These are phyloP conservation scores for Anarsia innoxiella DNA, from an alignment of 2,888 invertebrate genomes.

Conservation along the genomic window DNA sequence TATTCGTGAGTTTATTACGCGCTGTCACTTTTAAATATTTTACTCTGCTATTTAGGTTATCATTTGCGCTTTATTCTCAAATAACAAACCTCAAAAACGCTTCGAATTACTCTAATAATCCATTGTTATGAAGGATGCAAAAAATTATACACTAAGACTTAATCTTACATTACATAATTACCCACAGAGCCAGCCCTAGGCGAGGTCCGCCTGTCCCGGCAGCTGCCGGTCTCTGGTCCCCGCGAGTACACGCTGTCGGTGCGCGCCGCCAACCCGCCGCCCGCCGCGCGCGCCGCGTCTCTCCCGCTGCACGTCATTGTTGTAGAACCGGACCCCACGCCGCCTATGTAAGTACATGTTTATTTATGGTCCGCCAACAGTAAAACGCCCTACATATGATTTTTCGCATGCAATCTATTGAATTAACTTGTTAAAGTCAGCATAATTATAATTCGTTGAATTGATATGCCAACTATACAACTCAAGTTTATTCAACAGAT, in stretches of 20 bases:
- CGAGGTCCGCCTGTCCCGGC: conserved; percentile 81
- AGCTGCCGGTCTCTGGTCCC: conserved; percentile 80
- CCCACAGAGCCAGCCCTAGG: conserved; percentile 90
- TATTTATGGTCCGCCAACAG: too few species aligned
- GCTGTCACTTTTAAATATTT: not conserved
- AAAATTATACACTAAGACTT: too few species aligned
- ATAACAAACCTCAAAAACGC: not conserved
- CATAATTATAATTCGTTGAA: too few species aligned
- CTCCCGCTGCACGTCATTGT: conserved; percentile 91
- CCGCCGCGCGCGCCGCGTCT: conserved; percentile 76
- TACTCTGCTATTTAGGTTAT: not conserved
- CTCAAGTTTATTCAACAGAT: too few species aligned
- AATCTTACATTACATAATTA: not conserved
- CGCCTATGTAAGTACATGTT: conserved; percentile 81
- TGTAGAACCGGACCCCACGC: conserved; percentile 91
- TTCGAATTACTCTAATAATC: too few species aligned
- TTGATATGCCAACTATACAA: too few species aligned
- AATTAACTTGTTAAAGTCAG: too few species aligned
- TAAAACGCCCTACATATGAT: too few species aligned
- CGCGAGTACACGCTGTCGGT: conserved; percentile 90
- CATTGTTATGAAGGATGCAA: too few species aligned
- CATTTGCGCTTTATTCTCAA: too few species aligned
- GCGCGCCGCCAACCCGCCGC: conserved; percentile 88
- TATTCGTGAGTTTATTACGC: not conserved
- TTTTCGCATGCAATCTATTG: too few species aligned